Conservation (phyloP, 2,888 invertebrate genomes). For the Philereme transversata region DNA sequence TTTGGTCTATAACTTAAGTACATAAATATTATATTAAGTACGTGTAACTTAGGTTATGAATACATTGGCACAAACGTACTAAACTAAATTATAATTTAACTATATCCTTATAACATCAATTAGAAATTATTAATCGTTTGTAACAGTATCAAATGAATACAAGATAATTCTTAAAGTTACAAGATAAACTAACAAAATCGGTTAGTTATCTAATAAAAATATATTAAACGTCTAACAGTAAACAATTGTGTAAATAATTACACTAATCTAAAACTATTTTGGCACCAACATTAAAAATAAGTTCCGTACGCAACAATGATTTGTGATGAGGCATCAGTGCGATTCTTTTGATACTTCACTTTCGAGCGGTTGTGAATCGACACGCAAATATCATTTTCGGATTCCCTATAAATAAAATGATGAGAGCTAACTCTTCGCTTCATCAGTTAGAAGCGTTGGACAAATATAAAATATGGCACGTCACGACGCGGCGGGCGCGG, state of each 20-base stretch:
- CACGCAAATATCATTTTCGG: too few species aligned
- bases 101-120: slow-evolving; percentile 38
- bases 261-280: not conserved
- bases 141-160: slow-evolving; percentile 24
- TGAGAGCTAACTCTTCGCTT: too few species aligned
- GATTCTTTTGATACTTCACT: too few species aligned
- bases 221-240: slow-evolving; percentile 19
- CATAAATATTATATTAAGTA: slow-evolving; percentile 35
- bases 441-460: too few species aligned
- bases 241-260: slow-evolving; percentile 7
- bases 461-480: too few species aligned
- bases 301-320: not conserved
- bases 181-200: slow-evolving; percentile 13
- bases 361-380: too few species aligned
- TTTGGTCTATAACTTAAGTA: slow-evolving; percentile 33
- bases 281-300: slow-evolving; percentile 1
- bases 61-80: slow-evolving; percentile 36
- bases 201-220: slow-evolving; percentile 16
- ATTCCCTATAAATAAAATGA: too few species aligned
- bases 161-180: slow-evolving; percentile 19
- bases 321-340: too few species aligned
- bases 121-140: slow-evolving; percentile 23
- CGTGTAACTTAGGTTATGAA: slow-evolving; percentile 25
- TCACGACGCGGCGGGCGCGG: too few species aligned
- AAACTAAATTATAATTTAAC: slow-evolving; percentile 36